Percentiles rank a stretch among this genome's conserved stretches.
phyloP scores from a whole-genome alignment of 2,888 invertebrate genomes.

The Zelleria hepariella region DNA sequence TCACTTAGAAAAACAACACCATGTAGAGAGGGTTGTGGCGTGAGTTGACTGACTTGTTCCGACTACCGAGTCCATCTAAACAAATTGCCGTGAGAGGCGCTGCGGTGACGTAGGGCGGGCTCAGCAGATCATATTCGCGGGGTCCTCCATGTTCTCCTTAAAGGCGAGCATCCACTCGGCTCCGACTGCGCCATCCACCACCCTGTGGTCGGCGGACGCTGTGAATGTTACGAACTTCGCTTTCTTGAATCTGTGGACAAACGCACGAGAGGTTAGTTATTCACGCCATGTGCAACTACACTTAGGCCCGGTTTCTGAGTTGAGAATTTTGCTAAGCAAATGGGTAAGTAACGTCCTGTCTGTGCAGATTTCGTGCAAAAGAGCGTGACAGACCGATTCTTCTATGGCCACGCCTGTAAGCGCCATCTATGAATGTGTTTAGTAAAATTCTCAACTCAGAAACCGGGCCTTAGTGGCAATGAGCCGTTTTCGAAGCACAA shows the following conservation, averaged over 20 bases:
- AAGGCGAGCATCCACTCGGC: conserved; percentile 96
- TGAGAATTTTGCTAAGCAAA: too few relatives aligned
- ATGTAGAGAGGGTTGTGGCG: neutral
- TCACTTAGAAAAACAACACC: too few relatives aligned
- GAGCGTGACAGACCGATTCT: too few relatives aligned
- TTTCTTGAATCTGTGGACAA: conserved; percentile 74
- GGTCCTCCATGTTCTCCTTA: conserved; percentile 90
- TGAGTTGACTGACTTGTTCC: neutral
- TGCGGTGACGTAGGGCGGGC: conserved; percentile 11
- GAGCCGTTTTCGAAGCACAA: too few relatives aligned
- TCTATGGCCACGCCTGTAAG: too few relatives aligned
- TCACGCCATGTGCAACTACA: too few relatives aligned
- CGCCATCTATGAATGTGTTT: too few relatives aligned
- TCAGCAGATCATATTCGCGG: conserved; percentile 94
- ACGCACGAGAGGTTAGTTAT: neutral
- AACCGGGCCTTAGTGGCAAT: too few relatives aligned
- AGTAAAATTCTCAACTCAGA: too few relatives aligned
- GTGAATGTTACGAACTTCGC: conserved; percentile 90
- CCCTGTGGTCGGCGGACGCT: conserved; percentile 96
- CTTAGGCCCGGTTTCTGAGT: too few relatives aligned
- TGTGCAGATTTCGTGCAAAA: too few relatives aligned
- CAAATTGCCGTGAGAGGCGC: conserved; percentile 19
- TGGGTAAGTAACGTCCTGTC: too few relatives aligned
- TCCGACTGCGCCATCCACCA: conserved; percentile 98
- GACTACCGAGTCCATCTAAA: conserved; percentile 18